phyloP scores from a whole-genome alignment of 2,888 invertebrate genomes.

The Unio pictorum region DNA sequence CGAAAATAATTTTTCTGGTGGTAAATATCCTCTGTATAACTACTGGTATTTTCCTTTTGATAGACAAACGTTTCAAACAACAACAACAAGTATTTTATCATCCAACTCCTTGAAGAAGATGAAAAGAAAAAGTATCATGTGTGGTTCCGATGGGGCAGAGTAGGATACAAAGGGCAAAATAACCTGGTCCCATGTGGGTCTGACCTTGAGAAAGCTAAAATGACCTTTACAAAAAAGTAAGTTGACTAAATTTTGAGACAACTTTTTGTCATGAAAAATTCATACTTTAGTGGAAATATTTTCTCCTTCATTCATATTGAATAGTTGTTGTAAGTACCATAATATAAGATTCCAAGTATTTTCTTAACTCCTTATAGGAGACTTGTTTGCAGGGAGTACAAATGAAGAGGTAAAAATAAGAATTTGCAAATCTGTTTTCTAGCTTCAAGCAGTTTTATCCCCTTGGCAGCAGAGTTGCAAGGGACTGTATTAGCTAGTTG shows the following conservation, averaged over 20 bases:
- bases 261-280: background rate
- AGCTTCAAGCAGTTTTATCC: too few species aligned
- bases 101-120: constrained; percentile 73
- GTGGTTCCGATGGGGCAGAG: constrained; percentile 76
- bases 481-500: too few species aligned
- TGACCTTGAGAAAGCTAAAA: constrained; percentile 72
- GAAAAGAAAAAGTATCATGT: constrained; percentile 67
- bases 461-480: too few species aligned
- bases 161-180: constrained; percentile 74
- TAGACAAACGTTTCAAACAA: constrained; percentile 74
- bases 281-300: too few species aligned
- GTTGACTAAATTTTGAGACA: constrained; percentile 13
- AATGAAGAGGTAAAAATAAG: too few species aligned
- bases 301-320: too few species aligned
- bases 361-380: too few species aligned
- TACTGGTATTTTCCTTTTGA: constrained; percentile 15
- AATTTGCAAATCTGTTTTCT: too few species aligned
- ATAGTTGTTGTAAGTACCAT: too few species aligned
- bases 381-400: too few species aligned
- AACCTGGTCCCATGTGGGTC: constrained; percentile 69
- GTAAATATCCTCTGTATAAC: background rate
- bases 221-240: constrained; percentile 72
- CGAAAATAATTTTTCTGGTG: background rate
- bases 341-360: too few species aligned
- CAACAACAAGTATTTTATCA: constrained; percentile 75